A percentile compares a stretch with the other conserved stretches of the same genome.
Conservation (phyloP, 1,140 invertebrate species). For the Panagrolaimus sp. region DNA sequence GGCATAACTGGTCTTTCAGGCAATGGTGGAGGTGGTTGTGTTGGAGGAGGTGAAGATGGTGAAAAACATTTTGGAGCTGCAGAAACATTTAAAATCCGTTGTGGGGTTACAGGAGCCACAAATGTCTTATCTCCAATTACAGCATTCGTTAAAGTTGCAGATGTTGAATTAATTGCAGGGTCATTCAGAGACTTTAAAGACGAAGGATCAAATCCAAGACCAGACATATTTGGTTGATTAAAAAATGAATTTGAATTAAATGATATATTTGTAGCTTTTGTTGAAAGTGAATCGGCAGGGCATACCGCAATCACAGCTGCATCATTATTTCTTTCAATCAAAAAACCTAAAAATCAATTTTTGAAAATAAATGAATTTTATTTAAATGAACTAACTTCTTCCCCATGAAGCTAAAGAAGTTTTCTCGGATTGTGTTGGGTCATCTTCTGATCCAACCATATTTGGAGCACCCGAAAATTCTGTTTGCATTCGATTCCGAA, state of each 20-base stretch:
- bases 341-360: too few species aligned
- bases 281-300: constrained; percentile 45
- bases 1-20: constrained; percentile 19
- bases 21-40: constrained; percentile 34
- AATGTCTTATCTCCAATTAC: not conserved
- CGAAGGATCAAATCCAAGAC: not conserved
- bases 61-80: constrained; percentile 4
- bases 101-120: not conserved
- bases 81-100: not conserved
- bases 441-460: constrained; percentile 26
- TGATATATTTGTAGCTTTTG: constrained; percentile 25
- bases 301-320: constrained; percentile 29
- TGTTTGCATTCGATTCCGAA: constrained; percentile 29
- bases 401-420: constrained; percentile 51
- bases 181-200: not conserved
- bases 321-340: constrained; percentile 34
- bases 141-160: not conserved
- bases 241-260: constrained; percentile 12
- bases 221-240: not conserved
- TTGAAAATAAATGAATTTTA: too few species aligned
- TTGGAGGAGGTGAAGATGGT: constrained; percentile 31
- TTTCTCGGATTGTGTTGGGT: constrained; percentile 36
- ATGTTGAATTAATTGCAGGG: not conserved
- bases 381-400: constrained; percentile 30
- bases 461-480: constrained; percentile 29